phyloP scores from a whole-genome alignment of 2,888 invertebrate species.

The Chloroclystis v-ata region DNA sequence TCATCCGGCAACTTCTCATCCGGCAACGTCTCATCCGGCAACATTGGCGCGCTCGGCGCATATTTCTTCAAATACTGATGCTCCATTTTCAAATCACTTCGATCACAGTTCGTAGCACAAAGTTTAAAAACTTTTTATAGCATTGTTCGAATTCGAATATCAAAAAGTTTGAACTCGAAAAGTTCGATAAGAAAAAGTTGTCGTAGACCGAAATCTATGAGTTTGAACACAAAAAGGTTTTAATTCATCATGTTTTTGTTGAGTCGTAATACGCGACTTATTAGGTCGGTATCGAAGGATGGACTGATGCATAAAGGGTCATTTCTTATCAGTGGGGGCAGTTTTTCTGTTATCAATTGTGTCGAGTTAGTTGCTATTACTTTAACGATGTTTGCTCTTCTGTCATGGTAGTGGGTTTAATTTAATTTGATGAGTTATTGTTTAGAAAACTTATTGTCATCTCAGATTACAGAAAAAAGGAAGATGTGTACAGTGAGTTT shows the following conservation, averaged over 20 bases:
- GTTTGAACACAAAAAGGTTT: not conserved
- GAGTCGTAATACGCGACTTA: constrained; percentile 8
- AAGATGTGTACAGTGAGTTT: no score
- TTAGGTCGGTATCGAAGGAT: constrained; percentile 6
- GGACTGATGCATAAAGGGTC: constrained; percentile 16
- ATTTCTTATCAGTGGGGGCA: constrained; percentile 8
- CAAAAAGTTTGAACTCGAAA: not conserved
- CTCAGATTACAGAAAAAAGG: no score
- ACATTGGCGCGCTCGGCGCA: constrained; percentile 39
- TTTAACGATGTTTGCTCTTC: constrained; percentile 14
- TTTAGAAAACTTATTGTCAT: not conserved
- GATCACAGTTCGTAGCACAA: constrained; percentile 4
- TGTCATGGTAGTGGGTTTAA: not conserved
- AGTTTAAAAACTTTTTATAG: not conserved
- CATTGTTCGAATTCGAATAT: not conserved
- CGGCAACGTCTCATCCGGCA: constrained; percentile 36
- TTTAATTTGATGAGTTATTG: not conserved
- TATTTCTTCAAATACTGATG: constrained; percentile 39
- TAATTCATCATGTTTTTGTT: constrained; percentile 5
- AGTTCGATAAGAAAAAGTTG: no score
- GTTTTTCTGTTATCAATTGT: constrained; percentile 17
- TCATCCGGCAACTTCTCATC: constrained; percentile 43
- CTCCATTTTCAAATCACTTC: constrained; percentile 36
- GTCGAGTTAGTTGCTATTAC: constrained; percentile 4
- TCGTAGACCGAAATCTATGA: no score